phyloP scores from a whole-genome alignment of 1,140 invertebrate species.

The Musca vetustissima region DNA sequence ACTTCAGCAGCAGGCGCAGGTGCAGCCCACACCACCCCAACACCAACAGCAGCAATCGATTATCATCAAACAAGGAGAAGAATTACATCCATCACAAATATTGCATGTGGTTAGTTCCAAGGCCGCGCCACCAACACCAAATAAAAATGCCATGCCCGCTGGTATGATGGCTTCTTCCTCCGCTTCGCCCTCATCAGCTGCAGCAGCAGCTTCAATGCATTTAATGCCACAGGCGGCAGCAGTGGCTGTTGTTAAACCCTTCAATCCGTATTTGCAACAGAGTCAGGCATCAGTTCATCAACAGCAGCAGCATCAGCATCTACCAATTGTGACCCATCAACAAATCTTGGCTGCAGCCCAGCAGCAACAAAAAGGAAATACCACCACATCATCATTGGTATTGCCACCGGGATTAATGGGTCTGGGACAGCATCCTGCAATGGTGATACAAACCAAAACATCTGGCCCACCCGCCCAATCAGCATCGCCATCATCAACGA shows the following conservation, averaged over 20 bases:
- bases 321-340: neutral
- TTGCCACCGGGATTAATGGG: slow-evolving; percentile 35
- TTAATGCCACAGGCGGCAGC: slow-evolving; percentile 30
- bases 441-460: slow-evolving; percentile 45
- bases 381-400: slow-evolving; percentile 25
- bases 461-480: slow-evolving; percentile 39
- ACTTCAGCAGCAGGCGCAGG: neutral
- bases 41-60: slow-evolving; percentile 43
- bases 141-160: slow-evolving; percentile 4
- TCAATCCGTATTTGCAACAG: slow-evolving; percentile 14
- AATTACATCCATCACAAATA: slow-evolving; percentile 37
- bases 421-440: slow-evolving; percentile 36
- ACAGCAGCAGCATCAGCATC: slow-evolving; percentile 2
- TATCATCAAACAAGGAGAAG: slow-evolving; percentile 44
- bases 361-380: neutral
- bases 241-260: slow-evolving; percentile 18
- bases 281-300: slow-evolving; percentile 4
- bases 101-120: slow-evolving; percentile 52
- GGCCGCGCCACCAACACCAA: slow-evolving; percentile 36
- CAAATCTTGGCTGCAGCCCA: neutral
- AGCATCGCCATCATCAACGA: slow-evolving; percentile 33
- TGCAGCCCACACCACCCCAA: too few relatives aligned
- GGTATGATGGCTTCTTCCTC: too few relatives aligned
- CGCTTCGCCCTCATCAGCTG: slow-evolving; percentile 2
- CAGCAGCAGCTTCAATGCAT: slow-evolving; percentile 39